These are phyloP conservation scores for Byasa hedistus DNA, from an alignment of 2,888 invertebrate genomes.

Conservation along the genomic window DNA sequence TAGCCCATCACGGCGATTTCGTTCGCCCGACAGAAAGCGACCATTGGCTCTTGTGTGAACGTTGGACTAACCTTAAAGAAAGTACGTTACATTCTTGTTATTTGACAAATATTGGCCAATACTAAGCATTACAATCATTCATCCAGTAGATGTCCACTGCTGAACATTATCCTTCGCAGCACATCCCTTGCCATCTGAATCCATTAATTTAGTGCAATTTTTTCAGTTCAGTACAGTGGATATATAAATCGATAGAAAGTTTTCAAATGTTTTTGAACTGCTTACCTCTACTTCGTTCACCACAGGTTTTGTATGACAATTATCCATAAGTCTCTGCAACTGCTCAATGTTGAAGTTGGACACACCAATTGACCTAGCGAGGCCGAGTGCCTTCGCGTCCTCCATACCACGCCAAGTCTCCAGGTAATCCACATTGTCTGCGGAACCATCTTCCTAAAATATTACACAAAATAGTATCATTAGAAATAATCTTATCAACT, in stretches of 20 bases:
- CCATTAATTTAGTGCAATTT: no score
- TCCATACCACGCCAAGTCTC: conserved; percentile 89
- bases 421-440: conserved; percentile 83
- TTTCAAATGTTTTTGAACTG: neutral
- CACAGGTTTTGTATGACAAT: conserved; percentile 79
- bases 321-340: conserved; percentile 80
- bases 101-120: no score
- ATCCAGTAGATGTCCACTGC: no score
- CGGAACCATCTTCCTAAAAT: conserved; percentile 50
- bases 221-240: no score
- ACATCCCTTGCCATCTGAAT: no score
- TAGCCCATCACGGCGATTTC: conserved; percentile 85
- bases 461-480: conserved; percentile 9
- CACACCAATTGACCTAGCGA: conserved; percentile 85
- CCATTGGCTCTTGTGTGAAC: conserved; percentile 84
- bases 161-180: no score
- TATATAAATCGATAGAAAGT: neutral
- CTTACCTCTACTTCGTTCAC: conserved; percentile 78
- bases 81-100: neutral
- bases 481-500: neutral
- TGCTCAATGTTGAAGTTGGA: conserved; percentile 89
- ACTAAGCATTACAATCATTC: no score
- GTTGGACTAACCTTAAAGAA: conserved; percentile 80
- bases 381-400: conserved; percentile 81
- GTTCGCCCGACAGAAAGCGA: conserved; percentile 83